These are phyloP conservation scores for Catagonus wagneri DNA, from an alignment of 2,113 vertebrate genomes.

Conservation along the genomic window DNA sequence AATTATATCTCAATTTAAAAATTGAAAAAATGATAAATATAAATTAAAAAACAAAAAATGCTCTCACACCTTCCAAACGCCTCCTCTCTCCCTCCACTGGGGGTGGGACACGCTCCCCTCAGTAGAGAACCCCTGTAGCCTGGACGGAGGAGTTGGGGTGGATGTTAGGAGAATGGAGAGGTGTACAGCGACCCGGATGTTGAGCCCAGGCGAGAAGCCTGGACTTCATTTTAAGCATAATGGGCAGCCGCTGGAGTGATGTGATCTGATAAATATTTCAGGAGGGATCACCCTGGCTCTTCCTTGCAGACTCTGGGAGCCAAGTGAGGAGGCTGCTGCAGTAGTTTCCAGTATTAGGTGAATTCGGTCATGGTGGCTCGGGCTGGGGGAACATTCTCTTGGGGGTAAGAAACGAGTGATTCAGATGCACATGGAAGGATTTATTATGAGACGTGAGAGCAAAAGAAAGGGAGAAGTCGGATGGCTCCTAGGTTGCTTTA, in stretches of 20 bases:
- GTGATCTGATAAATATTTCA: slow-evolving; percentile 15
- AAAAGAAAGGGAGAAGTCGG: background rate
- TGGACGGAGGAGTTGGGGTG: fast-evolving
- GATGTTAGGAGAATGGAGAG: background rate
- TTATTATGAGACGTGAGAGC: background rate
- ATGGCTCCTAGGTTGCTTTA: background rate
- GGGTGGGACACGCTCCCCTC: background rate
- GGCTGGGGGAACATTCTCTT: background rate
- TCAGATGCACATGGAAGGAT: background rate
- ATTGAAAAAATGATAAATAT: background rate
- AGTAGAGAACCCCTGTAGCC: background rate
- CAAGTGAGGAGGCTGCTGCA: background rate
- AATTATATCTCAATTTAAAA: background rate
- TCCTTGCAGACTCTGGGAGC: background rate
- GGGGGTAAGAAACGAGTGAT: background rate
- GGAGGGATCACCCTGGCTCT: background rate
- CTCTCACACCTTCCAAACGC: background rate
- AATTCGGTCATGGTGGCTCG: background rate
- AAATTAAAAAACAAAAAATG: background rate
- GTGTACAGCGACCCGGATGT: background rate
- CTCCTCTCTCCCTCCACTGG: too few relatives aligned
- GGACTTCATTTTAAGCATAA: slow-evolving; percentile 21
- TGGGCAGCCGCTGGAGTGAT: background rate
- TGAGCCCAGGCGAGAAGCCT: background rate
- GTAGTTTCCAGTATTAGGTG: background rate